Conservation (phyloP, 2,888 invertebrate genomes). For the Hirtodrosophila duncani region DNA sequence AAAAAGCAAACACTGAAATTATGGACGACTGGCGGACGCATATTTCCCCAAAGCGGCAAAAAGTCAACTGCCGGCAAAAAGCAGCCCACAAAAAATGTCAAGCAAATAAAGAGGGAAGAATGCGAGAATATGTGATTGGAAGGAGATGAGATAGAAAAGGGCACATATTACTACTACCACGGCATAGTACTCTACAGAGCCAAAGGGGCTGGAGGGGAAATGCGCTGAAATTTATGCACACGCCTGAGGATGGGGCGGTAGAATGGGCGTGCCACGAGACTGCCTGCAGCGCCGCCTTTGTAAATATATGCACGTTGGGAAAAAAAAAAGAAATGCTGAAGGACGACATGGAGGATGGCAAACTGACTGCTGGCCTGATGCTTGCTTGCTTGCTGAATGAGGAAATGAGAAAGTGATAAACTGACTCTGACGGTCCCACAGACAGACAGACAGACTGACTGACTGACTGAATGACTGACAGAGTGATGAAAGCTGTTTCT, state of each 20-base stretch:
- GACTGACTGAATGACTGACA: slow-evolving; percentile 12
- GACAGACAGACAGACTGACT: slow-evolving; percentile 16
- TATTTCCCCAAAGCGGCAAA: slow-evolving; percentile 48
- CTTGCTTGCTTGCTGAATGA: no score
- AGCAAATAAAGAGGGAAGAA: slow-evolving; percentile 38
- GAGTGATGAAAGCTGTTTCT: neutral
- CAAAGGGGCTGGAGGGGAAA: slow-evolving; percentile 10
- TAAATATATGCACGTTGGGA: slow-evolving; percentile 3
- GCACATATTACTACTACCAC: no score
- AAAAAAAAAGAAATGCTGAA: neutral
- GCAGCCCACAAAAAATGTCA: slow-evolving; percentile 32
- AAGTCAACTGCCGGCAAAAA: slow-evolving; percentile 48
- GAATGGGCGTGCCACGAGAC: slow-evolving; percentile 6
- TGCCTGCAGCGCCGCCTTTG: slow-evolving; percentile 9
- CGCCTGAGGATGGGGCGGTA: neutral
- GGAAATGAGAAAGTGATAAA: no score
- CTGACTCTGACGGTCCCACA: neutral
- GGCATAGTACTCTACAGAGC: no score
- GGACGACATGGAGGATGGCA: no score
- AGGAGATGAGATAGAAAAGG: no score
- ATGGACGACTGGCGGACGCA: neutral
- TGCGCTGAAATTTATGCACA: slow-evolving; percentile 56
- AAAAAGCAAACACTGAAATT: slow-evolving; percentile 10
- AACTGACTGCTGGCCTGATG: no score
- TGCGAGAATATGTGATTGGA: slow-evolving; percentile 7